phyloP scores from a whole-genome alignment of 2,888 invertebrate genomes.

The Yponomeuta sedellus region DNA sequence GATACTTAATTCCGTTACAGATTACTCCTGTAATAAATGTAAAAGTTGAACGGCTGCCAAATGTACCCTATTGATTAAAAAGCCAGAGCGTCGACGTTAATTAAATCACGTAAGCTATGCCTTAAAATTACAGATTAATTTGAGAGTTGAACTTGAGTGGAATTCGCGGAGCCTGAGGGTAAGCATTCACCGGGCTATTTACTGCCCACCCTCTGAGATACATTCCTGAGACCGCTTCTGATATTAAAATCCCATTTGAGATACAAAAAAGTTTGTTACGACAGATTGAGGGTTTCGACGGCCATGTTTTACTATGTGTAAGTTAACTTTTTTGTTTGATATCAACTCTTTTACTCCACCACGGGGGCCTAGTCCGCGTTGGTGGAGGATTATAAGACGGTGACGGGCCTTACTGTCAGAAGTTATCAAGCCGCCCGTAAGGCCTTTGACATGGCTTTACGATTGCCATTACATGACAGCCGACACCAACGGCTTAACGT shows the following conservation, averaged over 20 bases:
- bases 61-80: not conserved
- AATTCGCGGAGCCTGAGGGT: constrained; percentile 40
- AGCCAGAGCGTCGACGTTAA: constrained; percentile 20
- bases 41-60: not conserved
- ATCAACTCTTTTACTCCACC: no score
- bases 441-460: no score
- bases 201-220: constrained; percentile 37
- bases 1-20: no score
- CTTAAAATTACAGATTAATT: constrained; percentile 51
- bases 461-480: no score
- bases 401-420: no score
- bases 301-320: not conserved
- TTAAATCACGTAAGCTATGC: constrained; percentile 35
- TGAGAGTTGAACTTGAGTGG: constrained; percentile 40
- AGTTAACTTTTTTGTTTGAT: no score
- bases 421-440: no score
- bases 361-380: no score
- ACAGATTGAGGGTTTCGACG: not conserved
- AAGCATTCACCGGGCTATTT: constrained; percentile 41
- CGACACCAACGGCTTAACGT: no score
- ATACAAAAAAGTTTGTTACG: not conserved
- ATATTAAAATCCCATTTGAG: constrained; percentile 10
- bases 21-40: no score
- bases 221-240: constrained; percentile 29
- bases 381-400: no score